Percentiles rank a stretch among this genome's conserved stretches.
Evolutionary conservation across 2,797 vertebrate species (phyloP).

Genomic region (Synanceia verrucosa): DNA sequence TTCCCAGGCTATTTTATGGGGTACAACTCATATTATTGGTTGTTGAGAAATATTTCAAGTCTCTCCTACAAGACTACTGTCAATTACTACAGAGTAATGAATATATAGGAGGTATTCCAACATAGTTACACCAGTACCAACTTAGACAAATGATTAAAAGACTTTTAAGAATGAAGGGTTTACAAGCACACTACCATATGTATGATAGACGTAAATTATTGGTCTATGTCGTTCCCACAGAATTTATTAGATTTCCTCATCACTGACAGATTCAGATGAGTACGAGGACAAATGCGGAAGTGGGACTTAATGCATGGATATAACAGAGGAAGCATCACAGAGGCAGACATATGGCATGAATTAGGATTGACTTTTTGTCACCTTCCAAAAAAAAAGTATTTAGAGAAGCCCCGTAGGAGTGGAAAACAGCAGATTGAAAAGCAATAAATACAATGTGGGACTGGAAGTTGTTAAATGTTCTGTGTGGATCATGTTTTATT

Average conservation of each 20-base stretch:
- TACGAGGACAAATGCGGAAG: constrained; percentile 4
- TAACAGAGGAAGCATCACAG: constrained; percentile 22
- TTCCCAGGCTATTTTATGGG: too few species aligned
- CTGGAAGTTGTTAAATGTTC: constrained; percentile 56
- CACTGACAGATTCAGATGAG: not conserved
- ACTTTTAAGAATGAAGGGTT: too few species aligned
- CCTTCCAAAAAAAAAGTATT: constrained; percentile 1
- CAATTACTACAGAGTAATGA: too few species aligned
- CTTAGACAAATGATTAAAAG: too few species aligned
- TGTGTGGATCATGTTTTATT: constrained; percentile 63
- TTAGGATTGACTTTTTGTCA: constrained; percentile 34
- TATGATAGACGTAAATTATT: too few species aligned
- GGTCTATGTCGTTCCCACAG: too few species aligned
- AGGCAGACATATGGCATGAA: constrained; percentile 26
- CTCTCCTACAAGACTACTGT: too few species aligned
- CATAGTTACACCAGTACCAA: too few species aligned
- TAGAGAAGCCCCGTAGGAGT: constrained; percentile 11
- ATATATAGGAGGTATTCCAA: too few species aligned
- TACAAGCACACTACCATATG: too few species aligned
- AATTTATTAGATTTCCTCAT: not conserved
- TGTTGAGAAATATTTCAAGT: too few species aligned
- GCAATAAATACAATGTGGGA: constrained; percentile 39
- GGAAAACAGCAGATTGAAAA: constrained; percentile 53
- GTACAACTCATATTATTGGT: too few species aligned
- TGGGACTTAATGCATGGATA: not conserved